These are phyloP conservation scores for Lampropteryx suffumata DNA, from an alignment of 2,888 invertebrate genomes.

Conservation along the genomic window DNA sequence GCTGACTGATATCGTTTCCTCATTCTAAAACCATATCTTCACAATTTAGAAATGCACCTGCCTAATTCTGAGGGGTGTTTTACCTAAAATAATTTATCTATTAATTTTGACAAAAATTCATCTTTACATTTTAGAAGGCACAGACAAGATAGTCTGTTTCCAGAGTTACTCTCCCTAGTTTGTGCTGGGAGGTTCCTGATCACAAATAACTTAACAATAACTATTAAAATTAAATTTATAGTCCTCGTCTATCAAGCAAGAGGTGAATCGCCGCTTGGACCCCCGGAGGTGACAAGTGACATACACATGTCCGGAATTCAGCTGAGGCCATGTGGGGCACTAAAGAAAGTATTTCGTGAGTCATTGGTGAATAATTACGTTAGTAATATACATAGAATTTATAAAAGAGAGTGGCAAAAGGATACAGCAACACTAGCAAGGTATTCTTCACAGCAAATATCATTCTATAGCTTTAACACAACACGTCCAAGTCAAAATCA, in stretches of 20 bases:
- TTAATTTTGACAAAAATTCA: too few relatives aligned
- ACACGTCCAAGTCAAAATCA: slow-evolving; percentile 9
- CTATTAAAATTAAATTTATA: slow-evolving; percentile 5
- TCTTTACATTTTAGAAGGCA: too few relatives aligned
- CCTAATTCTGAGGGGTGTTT: background rate
- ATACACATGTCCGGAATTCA: slow-evolving; percentile 12
- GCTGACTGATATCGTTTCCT: slow-evolving; percentile 25
- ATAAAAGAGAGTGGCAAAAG: background rate
- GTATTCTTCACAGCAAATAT: too few relatives aligned
- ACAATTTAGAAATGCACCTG: slow-evolving; percentile 10
- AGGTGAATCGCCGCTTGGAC: slow-evolving; percentile 19
- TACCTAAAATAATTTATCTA: too few relatives aligned
- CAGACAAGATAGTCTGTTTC: too few relatives aligned
- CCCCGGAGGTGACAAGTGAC: slow-evolving; percentile 16
- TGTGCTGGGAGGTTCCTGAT: too few relatives aligned
- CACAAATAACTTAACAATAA: background rate
- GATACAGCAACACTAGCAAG: background rate
- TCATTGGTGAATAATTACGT: background rate
- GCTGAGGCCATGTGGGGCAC: slow-evolving; percentile 6
- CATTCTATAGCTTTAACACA: too few relatives aligned
- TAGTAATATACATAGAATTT: background rate
- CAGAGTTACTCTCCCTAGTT: too few relatives aligned
- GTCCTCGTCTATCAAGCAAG: background rate
- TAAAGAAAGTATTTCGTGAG: slow-evolving; percentile 9
- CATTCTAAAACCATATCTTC: slow-evolving; percentile 10